Evolutionary conservation across 2,113 vertebrate genomes (phyloP).

Genomic region (Pionites leucogaster): DNA sequence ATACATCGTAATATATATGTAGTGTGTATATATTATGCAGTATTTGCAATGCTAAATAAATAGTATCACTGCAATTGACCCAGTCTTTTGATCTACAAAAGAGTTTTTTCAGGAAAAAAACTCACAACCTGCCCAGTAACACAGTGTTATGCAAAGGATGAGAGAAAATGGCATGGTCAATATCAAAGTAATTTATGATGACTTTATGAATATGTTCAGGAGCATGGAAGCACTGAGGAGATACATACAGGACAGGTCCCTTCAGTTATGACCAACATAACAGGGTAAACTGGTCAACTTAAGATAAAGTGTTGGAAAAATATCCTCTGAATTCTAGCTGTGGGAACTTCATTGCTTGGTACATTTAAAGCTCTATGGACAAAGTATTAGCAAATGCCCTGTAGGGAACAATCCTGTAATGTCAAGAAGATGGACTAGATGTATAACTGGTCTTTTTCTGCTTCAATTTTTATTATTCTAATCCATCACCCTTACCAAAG

Average conservation of each 20-base stretch:
- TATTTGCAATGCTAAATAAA: not conserved
- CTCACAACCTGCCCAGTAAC: not conserved
- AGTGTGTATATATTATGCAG: not conserved
- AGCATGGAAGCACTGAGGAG: not conserved
- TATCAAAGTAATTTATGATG: not conserved
- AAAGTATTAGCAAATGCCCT: constrained; percentile 1
- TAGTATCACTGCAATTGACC: not conserved
- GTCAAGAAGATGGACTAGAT: constrained; percentile 23
- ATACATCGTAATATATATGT: not conserved
- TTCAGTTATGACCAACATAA: not conserved
- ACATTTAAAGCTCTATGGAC: constrained; percentile 11
- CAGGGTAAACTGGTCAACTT: not conserved
- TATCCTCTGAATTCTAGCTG: not conserved
- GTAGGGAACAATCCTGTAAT: not conserved
- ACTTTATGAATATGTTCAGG: not conserved
- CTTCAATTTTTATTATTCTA: constrained; percentile 48
- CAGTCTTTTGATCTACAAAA: not conserved
- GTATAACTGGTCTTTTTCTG: constrained; percentile 19
- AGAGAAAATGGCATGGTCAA: not conserved
- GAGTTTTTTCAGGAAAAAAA: not conserved
- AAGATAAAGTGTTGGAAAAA: not conserved
- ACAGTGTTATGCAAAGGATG: not conserved
- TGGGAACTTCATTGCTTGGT: not conserved
- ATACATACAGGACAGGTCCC: not conserved
- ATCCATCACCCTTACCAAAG: constrained; percentile 11